Evolutionary conservation across 2,888 invertebrate species (phyloP), one percentile per base, ranked within the genome.

Genomic region (Baccha elongata): DNA sequence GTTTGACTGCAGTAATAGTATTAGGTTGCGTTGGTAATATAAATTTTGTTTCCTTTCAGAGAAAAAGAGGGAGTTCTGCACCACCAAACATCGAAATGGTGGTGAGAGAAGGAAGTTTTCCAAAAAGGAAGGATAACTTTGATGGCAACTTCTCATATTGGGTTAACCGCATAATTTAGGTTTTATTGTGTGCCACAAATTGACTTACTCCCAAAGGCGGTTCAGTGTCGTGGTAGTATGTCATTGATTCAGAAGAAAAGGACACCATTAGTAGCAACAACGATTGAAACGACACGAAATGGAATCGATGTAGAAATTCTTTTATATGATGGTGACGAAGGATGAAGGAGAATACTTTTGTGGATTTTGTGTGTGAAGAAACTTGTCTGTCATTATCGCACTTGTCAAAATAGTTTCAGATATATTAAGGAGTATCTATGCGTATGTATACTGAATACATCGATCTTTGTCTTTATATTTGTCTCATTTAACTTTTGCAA

Each of bases 121-220:
- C 13, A n/a, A 26, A 55, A 13, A 46, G 48, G 26, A 40, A 26
- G 65, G 60, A 75, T 72, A 75, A 75, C 60, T 76, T 81, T 72
- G 67, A 71, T 75, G 62, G 71, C 67, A 73, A 81, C 67, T 81
- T 81, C 76, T 75, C 71, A 76, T 75, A 81, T 81, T 81, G 71
- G 81, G 81, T 81, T 81, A 81, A 81, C 81, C 81, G 75, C 65
- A 71, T 81, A 81, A 75, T 76, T 81, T 81, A 71, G 76, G 71
- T 71, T 71, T 75, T 72, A 81, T 81, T 81, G 81, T 81, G 65
- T 29, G 76, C 81, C 81, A 32, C 81, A 81, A 81, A 72, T 81
- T 75, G 81, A 81, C 81, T 76, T 53, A 67, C 35, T 29, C 29
- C 75, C 67, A 11, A 42, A 42, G 48, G 37, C 46, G 11, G 26